phyloP scores from a whole-genome alignment of 2,888 invertebrate genomes.

The Dolichopus griseipennis region DNA sequence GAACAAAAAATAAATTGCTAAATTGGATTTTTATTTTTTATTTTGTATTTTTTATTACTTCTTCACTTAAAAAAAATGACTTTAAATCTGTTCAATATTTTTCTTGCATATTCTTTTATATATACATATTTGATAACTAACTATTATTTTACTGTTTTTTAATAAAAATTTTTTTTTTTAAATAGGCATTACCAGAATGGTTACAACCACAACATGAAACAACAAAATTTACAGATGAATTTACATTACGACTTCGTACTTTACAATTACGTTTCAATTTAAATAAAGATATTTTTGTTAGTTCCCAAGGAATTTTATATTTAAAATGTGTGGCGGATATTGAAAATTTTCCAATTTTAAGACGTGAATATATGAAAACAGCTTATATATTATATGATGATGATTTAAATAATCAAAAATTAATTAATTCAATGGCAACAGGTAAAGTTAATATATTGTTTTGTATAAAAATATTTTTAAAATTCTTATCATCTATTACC shows the following conservation, averaged over 20 bases:
- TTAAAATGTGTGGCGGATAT: slow-evolving; percentile 39
- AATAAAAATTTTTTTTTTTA: slow-evolving; percentile 10
- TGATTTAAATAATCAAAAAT: slow-evolving; percentile 37
- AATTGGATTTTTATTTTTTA: background rate
- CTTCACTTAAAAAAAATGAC: background rate
- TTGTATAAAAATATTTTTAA: background rate
- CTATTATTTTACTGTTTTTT: slow-evolving; percentile 4
- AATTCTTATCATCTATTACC: too few species aligned
- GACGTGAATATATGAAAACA: slow-evolving; percentile 30
- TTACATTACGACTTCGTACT: slow-evolving; percentile 33
- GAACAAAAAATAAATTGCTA: background rate
- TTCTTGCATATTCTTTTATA: too few species aligned
- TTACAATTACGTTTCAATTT: slow-evolving; percentile 38
- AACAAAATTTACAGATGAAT: slow-evolving; percentile 35
- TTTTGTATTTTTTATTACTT: background rate
- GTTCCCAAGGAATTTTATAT: slow-evolving; percentile 27
- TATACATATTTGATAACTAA: too few species aligned
- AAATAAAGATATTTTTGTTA: slow-evolving; percentile 34
- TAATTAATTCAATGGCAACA: slow-evolving; percentile 31
- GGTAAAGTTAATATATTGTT: slow-evolving; percentile 26
- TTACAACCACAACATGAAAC: slow-evolving; percentile 34
- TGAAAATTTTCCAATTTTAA: slow-evolving; percentile 32
- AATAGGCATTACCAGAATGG: slow-evolving; percentile 31
- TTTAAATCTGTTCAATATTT: background rate
- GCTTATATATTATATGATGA: slow-evolving; percentile 33